These are phyloP conservation scores for Tinea trinotella DNA, from an alignment of 2,888 invertebrate genomes.

Conservation along the genomic window DNA sequence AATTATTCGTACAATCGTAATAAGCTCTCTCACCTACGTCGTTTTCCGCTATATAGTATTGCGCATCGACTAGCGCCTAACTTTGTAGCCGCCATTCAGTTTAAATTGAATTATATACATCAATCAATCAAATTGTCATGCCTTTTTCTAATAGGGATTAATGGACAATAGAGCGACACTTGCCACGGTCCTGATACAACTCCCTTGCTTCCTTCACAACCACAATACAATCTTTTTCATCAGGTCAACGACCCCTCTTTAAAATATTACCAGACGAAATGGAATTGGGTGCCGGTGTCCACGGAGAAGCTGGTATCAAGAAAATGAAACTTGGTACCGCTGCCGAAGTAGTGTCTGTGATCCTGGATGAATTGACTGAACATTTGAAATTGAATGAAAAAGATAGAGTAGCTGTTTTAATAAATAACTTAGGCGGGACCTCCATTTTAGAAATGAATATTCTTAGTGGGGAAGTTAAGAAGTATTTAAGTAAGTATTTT, in stretches of 20 bases:
- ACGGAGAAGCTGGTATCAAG: constrained; percentile 68
- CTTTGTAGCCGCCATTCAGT: too few relatives aligned
- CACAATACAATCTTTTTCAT: too few relatives aligned
- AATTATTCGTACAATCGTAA: too few relatives aligned
- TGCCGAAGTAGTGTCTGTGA: constrained; percentile 54
- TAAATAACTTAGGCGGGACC: constrained; percentile 86
- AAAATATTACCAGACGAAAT: constrained; percentile 75
- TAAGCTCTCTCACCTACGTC: too few relatives aligned
- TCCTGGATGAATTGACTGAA: constrained; percentile 59
- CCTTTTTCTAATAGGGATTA: too few relatives aligned
- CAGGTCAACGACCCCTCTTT: constrained; percentile 75
- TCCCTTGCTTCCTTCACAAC: too few relatives aligned
- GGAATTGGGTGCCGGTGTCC: constrained; percentile 74
- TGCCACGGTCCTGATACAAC: too few relatives aligned
- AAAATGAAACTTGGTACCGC: constrained; percentile 57
- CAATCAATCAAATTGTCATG: too few relatives aligned
- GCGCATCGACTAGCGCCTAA: too few relatives aligned
- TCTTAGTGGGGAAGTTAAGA: constrained; percentile 75
- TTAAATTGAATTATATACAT: too few relatives aligned
- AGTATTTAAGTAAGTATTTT: constrained; percentile 71
- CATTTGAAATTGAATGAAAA: constrained; percentile 45
- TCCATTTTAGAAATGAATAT: constrained; percentile 84
- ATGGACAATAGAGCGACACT: too few relatives aligned
- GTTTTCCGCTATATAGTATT: too few relatives aligned
- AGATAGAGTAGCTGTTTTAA: constrained; percentile 72